Evolutionary conservation across 1,140 invertebrate genomes (phyloP), one percentile per base, ranked within the genome.

Genomic region (Panagrolaimus sp.): DNA sequence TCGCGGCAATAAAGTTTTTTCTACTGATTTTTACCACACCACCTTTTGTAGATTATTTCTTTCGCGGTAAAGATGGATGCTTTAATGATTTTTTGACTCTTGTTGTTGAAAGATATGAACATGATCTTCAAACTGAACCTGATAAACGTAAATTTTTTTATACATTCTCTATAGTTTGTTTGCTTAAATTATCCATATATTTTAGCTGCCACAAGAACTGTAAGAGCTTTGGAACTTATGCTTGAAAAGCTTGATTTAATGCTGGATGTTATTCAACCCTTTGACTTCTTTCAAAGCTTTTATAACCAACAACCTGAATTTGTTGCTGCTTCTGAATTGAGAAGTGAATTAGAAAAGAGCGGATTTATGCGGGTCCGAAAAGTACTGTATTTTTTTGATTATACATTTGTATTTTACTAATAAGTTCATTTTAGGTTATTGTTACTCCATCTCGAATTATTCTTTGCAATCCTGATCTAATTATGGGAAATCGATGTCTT

Each of bases 321-420:
- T 13, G 27, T 20, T 11, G 9, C 27, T 20, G 51, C 27, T 25
- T 20, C 51, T n/a, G 51, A 57, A 16, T 16, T 57, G n/a, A 57
- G 11, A 11, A 14, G 9, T 0, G n/a, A 57, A 20, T 57, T 57
- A 27, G 13, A n/a, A 5, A 27, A 20, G 4, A 20, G 20, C 9
- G 51, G 51, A 5, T 57, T 57, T 20, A 57, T 57, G 51, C 51
- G 51, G 4, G 62, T 63, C 11, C 0, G 62, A 9, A 63, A 63
- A n/a, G n/a, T n/a, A n/a, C n/a, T n/a, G n/a, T n/a, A n/a, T n/a
- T n/a, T n/a, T n/a, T n/a, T n/a, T n/a, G n/a, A n/a, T n/a, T n/a
- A n/a, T n/a, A n/a, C n/a, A n/a, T n/a, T n/a, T n/a, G n/a, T n/a
- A n/a, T n/a, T n/a, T n/a, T n/a, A n/a, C n/a, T n/a, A n/a, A n/a